A percentile compares a stretch with the other conserved stretches of the same genome.
Conservation (phyloP, 2,113 vertebrate species). For the Cercopithecus mona region DNA sequence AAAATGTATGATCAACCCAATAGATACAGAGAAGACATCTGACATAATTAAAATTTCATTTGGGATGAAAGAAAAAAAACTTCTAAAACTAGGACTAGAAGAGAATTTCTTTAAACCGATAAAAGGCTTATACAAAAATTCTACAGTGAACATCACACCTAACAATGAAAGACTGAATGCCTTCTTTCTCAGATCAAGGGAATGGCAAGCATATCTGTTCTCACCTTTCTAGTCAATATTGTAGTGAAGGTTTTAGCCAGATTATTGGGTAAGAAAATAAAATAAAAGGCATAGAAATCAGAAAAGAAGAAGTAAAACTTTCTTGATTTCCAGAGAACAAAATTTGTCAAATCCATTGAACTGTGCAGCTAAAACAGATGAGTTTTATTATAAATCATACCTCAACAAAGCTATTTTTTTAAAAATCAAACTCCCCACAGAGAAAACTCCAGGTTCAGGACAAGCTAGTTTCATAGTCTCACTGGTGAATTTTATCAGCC, state of each 20-base stretch:
- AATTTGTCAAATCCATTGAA: slow-evolving; percentile 3
- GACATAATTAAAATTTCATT: slow-evolving; percentile 31
- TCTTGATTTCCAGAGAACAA: background rate
- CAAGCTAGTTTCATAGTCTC: background rate
- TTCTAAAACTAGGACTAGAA: background rate
- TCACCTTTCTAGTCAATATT: background rate
- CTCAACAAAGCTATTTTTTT: slow-evolving; percentile 2
- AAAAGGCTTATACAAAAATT: background rate
- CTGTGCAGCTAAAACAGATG: background rate
- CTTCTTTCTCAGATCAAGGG: background rate
- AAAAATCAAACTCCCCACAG: background rate
- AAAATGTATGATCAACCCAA: background rate
- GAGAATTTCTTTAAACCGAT: background rate
- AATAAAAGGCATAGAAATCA: background rate
- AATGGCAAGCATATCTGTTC: slow-evolving; percentile 13
- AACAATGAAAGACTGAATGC: slow-evolving; percentile 15
- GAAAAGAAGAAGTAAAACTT: slow-evolving; percentile 26
- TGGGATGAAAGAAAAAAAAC: background rate
- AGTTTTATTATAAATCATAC: background rate
- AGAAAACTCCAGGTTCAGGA: background rate
- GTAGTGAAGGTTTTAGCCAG: background rate
- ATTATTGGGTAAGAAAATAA: slow-evolving; percentile 15
- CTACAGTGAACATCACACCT: background rate
- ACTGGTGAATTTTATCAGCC: background rate
- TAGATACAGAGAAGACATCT: background rate